Conservation (phyloP, 2,888 invertebrate genomes). For the Hyalella azteca region DNA sequence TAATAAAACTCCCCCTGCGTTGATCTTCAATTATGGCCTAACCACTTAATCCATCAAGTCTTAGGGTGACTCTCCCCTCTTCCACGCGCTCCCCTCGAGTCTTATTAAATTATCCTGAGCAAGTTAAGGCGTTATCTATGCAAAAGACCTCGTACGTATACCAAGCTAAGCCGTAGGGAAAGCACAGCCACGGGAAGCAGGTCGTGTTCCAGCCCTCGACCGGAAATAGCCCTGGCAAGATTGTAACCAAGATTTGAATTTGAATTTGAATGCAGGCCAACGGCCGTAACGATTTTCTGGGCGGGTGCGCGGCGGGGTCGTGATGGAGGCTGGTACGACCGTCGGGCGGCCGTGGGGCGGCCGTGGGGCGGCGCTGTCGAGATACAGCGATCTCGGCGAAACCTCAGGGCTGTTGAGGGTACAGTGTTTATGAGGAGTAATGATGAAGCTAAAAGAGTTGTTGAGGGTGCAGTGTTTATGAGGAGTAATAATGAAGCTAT, state of each 20-base stretch:
- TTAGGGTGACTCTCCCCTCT: not conserved
- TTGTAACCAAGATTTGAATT: conserved; percentile 35
- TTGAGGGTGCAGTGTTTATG: no score
- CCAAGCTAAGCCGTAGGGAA: no score
- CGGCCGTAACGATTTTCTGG: conserved; percentile 23
- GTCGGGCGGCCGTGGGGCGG: not conserved
- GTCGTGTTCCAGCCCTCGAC: no score
- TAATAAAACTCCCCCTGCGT: conserved; percentile 29
- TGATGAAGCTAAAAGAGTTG: no score
- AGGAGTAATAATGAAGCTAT: no score
- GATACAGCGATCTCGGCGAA: not conserved
- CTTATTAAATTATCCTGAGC: conserved; percentile 23
- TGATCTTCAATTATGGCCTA: conserved; percentile 36
- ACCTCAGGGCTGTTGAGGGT: not conserved
- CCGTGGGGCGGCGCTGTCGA: not conserved
- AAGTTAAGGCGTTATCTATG: conserved; percentile 33
- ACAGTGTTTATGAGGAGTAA: no score
- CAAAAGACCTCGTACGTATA: conserved; percentile 19
- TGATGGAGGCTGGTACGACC: not conserved
- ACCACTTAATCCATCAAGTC: conserved; percentile 31
- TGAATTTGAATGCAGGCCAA: conserved; percentile 28
- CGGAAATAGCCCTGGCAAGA: conserved; percentile 30
- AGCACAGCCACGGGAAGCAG: not conserved
- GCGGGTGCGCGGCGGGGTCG: not conserved
- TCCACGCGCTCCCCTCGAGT: not conserved